A percentile compares a stretch with the other conserved stretches of the same genome.
Evolutionary conservation across 2,888 invertebrate species (phyloP).

Genomic region (Drosophila multiciliata): DNA sequence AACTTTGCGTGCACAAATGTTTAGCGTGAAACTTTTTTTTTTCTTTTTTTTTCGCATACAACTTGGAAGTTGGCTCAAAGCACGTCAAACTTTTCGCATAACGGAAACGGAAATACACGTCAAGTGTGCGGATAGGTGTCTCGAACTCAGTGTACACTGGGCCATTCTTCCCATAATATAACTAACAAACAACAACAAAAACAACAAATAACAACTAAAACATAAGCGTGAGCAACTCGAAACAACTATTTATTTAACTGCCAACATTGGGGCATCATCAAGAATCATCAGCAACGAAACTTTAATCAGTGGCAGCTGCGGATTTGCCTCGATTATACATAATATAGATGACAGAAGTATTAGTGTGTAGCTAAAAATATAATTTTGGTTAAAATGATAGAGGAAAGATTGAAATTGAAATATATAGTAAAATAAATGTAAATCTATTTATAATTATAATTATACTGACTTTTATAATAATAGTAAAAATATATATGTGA

Average conservation of each 20-base stretch:
- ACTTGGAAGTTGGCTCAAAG: constrained; percentile 56
- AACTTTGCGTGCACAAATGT: constrained; percentile 72
- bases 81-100: constrained; percentile 74
- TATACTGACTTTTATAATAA: background rate
- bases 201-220: constrained; percentile 10
- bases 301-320: constrained; percentile 68
- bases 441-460: background rate
- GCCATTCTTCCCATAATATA: constrained; percentile 46
- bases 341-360: constrained; percentile 16
- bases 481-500: background rate
- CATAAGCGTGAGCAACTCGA: constrained; percentile 31
- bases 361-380: background rate
- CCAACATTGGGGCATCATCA: constrained; percentile 61
- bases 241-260: constrained; percentile 74
- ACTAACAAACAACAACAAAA: constrained; percentile 33
- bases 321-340: constrained; percentile 27
- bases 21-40: constrained; percentile 69
- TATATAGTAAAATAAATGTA: background rate
- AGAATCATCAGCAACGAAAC: constrained; percentile 51
- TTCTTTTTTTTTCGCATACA: constrained; percentile 23
- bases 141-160: constrained; percentile 21
- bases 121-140: constrained; percentile 75
- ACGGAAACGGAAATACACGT: constrained; percentile 79
- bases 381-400: background rate
- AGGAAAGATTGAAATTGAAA: background rate